Percentiles rank a stretch among this genome's conserved stretches.
phyloP scores from a whole-genome alignment of 2,797 vertebrate species.

The Brachyalestes nurse region DNA sequence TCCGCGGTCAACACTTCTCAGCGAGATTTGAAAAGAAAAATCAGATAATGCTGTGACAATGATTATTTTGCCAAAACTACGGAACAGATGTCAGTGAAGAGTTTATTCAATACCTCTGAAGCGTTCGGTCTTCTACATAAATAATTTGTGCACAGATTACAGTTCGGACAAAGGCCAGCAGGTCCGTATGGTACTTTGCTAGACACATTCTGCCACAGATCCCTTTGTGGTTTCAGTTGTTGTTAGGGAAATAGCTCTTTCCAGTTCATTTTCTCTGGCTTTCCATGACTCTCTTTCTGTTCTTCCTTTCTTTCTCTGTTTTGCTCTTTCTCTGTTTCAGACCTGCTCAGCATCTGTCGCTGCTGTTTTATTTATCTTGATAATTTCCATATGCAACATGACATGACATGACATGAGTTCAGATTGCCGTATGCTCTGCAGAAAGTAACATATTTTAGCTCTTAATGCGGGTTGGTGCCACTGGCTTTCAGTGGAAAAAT shows the following conservation, averaged over 20 bases:
- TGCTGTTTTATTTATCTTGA: conserved; percentile 48
- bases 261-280: conserved; percentile 5
- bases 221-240: conserved; percentile 15
- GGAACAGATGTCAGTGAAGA: conserved; percentile 16
- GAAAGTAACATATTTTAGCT: conserved; percentile 45
- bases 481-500: conserved; percentile 19
- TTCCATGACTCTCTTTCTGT: not conserved
- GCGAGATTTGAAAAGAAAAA: too few species aligned
- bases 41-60: too few species aligned
- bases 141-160: conserved; percentile 17
- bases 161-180: conserved; percentile 6
- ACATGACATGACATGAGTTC: conserved; percentile 54
- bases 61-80: not conserved
- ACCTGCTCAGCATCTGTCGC: conserved; percentile 40
- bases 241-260: not conserved
- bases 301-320: not conserved
- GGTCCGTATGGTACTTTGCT: conserved; percentile 5
- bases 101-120: conserved; percentile 22
- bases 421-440: conserved; percentile 59
- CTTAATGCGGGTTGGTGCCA: conserved; percentile 46
- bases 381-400: conserved; percentile 46
- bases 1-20: too few species aligned
- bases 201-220: not conserved
- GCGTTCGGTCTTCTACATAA: conserved; percentile 2
- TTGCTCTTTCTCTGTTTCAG: conserved; percentile 2